These are phyloP conservation scores for Idris sp. DNA, from an alignment of 1,140 invertebrate genomes.

Conservation along the genomic window DNA sequence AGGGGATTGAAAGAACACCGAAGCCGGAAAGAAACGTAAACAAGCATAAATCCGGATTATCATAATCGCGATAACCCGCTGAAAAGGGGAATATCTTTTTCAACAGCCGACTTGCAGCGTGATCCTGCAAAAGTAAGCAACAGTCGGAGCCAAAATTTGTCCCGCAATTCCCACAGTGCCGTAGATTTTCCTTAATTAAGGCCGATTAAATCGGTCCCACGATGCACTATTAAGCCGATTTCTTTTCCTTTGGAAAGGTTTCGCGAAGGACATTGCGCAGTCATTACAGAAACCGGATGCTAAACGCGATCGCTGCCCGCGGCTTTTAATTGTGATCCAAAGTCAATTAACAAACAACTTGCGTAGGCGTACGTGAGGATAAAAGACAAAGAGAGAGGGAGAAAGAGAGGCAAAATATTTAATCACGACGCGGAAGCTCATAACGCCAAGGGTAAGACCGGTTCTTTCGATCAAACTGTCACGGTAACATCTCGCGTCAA, in stretches of 20 bases:
- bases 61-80: conserved; percentile 71
- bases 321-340: conserved; percentile 65
- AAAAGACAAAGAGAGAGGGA: background rate
- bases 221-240: conserved; percentile 43
- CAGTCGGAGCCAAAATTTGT: conserved; percentile 1
- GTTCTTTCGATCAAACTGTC: conserved; percentile 62
- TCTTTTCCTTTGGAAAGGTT: conserved; percentile 47
- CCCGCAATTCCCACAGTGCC: conserved; percentile 4
- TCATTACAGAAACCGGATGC: conserved; percentile 61
- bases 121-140: conserved; percentile 21
- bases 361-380: conserved; percentile 52
- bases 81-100: conserved; percentile 63
- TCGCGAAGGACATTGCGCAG: conserved; percentile 36
- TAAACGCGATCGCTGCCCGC: conserved; percentile 25
- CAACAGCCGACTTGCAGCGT: conserved; percentile 36
- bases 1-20: conserved; percentile 39
- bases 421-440: conserved; percentile 62
- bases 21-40: conserved; percentile 60
- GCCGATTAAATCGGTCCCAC: conserved; percentile 40
- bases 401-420: conserved; percentile 26
- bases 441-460: conserved; percentile 60
- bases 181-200: conserved; percentile 44
- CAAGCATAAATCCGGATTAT: conserved; percentile 71
- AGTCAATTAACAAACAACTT: conserved; percentile 70
- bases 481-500: conserved; percentile 52